phyloP scores from a whole-genome alignment of 2,113 vertebrate genomes.

The western clawed frog (Xenopus tropicalis) region DNA sequence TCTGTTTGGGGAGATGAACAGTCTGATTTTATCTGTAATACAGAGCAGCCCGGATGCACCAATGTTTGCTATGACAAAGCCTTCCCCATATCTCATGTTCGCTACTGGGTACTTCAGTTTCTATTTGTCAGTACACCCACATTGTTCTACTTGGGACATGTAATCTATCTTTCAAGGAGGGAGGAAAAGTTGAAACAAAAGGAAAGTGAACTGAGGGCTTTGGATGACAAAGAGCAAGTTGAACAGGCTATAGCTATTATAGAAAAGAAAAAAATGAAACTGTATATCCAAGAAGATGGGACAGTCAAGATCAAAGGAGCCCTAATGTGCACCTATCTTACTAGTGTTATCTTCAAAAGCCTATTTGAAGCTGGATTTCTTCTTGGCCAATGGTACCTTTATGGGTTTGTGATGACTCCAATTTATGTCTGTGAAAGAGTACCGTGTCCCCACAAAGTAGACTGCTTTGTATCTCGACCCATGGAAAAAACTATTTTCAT shows the following conservation, averaged over 20 bases:
- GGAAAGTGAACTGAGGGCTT: conserved; percentile 29
- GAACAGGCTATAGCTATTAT: conserved; percentile 25
- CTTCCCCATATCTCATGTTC: conserved; percentile 73
- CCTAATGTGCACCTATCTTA: conserved; percentile 59
- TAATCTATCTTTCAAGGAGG: conserved; percentile 31
- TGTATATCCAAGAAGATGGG: conserved; percentile 59
- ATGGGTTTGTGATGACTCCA: conserved; percentile 72
- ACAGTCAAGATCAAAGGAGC: conserved; percentile 34
- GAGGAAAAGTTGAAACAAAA: conserved; percentile 37
- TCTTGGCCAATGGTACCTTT: conserved; percentile 74
- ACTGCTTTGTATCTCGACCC: conserved; percentile 78
- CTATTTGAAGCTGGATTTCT: conserved; percentile 70
- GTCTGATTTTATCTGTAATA: conserved; percentile 71
- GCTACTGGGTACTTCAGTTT: conserved; percentile 42
- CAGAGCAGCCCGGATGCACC: conserved; percentile 73
- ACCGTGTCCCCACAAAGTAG: conserved; percentile 73
- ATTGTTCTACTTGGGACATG: conserved; percentile 37
- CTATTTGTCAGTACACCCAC: conserved; percentile 40
- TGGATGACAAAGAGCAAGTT: conserved; percentile 29
- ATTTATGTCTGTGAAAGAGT: conserved; percentile 66
- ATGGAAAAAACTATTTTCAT: conserved; percentile 82
- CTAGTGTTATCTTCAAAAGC: conserved; percentile 68
- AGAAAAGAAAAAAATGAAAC: conserved; percentile 29
- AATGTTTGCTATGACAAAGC: conserved; percentile 76
- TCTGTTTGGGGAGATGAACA: conserved; percentile 77